Evolutionary conservation across 2,113 vertebrate species (phyloP).

Genomic region (Hemiscyllium ocellatum): DNA sequence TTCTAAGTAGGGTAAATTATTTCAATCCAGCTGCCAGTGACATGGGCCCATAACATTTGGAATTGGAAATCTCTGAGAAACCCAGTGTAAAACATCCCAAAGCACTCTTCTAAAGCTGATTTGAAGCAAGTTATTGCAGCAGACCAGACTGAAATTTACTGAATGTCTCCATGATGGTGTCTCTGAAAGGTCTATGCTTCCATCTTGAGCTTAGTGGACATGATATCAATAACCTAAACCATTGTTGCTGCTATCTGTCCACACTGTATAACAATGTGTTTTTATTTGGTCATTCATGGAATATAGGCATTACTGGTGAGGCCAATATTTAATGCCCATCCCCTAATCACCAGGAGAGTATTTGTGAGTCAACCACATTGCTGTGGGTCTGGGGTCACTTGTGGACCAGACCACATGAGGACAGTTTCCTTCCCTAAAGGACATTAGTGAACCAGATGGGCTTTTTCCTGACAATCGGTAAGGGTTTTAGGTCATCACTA

Average conservation of each 20-base stretch:
- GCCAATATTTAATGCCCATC: too few species aligned
- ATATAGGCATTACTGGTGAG: too few species aligned
- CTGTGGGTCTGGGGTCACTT: too few species aligned
- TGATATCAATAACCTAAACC: too few species aligned
- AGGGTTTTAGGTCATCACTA: too few species aligned
- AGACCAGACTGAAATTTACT: neutral
- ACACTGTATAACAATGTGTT: neutral
- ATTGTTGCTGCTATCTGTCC: neutral
- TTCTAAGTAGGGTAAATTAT: neutral
- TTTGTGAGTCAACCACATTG: too few species aligned
- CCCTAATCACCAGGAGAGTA: too few species aligned
- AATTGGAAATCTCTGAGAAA: neutral
- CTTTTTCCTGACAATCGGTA: too few species aligned
- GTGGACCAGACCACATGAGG: too few species aligned
- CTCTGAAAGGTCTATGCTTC: neutral
- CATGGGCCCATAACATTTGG: neutral
- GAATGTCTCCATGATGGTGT: neutral
- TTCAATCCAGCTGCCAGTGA: neutral
- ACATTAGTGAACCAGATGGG: too few species aligned
- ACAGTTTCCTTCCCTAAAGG: too few species aligned
- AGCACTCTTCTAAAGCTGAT: neutral
- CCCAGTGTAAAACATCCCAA: neutral
- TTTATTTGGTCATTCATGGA: too few species aligned
- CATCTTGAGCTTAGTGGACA: neutral
- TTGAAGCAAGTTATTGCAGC: neutral